Evolutionary conservation across 1,140 invertebrate species (phyloP).

Genomic region (Galleria mellonella): DNA sequence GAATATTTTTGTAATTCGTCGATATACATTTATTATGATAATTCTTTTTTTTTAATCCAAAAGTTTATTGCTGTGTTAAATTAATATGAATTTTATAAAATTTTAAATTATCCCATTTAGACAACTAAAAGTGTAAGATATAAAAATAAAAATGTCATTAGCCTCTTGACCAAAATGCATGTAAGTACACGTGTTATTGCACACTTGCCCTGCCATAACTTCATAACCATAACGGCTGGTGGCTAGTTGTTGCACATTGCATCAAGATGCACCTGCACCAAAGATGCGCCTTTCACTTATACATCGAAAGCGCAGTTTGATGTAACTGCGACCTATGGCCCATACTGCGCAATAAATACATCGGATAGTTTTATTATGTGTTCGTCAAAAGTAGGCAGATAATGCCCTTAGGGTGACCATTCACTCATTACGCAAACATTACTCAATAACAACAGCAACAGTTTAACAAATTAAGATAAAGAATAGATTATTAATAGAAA

Average conservation of each 20-base stretch:
- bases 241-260: slow-evolving; percentile 17
- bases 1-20: no score
- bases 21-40: no score
- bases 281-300: slow-evolving; percentile 61
- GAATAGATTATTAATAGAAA: no score
- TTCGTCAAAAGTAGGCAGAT: slow-evolving; percentile 2
- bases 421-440: slow-evolving; percentile 2
- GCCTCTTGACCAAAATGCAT: no score
- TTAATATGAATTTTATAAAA: no score
- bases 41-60: no score
- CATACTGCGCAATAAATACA: slow-evolving; percentile 9
- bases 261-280: slow-evolving; percentile 34
- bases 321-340: slow-evolving; percentile 49
- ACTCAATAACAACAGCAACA: background rate
- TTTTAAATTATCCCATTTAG: no score
- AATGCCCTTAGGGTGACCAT: slow-evolving; percentile 1
- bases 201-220: slow-evolving; percentile 20
- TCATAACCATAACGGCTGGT: slow-evolving; percentile 22
- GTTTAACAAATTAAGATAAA: no score
- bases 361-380: slow-evolving; percentile 2
- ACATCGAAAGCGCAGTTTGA: slow-evolving; percentile 61
- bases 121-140: no score
- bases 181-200: no score
- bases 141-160: no score
- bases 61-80: no score